A percentile compares a stretch with the other conserved stretches of the same genome.
Evolutionary conservation across 2,888 invertebrate genomes (phyloP).

Genomic region (Melanargia galathea): DNA sequence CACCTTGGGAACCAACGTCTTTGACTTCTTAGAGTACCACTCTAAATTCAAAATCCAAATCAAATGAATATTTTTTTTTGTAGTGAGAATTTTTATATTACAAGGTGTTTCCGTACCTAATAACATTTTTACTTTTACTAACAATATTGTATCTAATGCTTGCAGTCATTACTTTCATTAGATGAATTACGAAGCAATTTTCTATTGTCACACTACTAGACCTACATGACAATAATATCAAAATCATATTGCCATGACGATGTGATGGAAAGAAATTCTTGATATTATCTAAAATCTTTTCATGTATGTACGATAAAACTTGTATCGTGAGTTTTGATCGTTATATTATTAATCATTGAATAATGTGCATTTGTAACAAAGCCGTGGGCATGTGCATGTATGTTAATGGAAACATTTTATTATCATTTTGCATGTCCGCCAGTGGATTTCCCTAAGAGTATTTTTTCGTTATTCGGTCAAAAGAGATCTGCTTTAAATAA

Average conservation of each 20-base stretch:
- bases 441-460: slow-evolving; percentile 6
- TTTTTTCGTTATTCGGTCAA: background rate
- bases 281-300: background rate
- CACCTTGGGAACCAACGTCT: too few species aligned
- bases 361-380: slow-evolving; percentile 5
- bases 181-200: background rate
- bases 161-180: too few species aligned
- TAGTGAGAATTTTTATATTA: too few species aligned
- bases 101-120: too few species aligned
- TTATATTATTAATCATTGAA: slow-evolving; percentile 1
- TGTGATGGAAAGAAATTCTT: background rate
- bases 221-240: too few species aligned
- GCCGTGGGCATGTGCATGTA: slow-evolving; percentile 5
- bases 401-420: slow-evolving; percentile 7
- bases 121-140: too few species aligned
- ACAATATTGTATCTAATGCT: too few species aligned
- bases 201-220: background rate
- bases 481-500: too few species aligned
- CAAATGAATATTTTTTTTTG: too few species aligned
- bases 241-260: background rate
- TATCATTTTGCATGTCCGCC: slow-evolving; percentile 6
- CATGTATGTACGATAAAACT: background rate
- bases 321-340: background rate
- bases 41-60: too few species aligned
- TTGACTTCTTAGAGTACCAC: too few species aligned